Conservation (phyloP, 2,797 vertebrate species). For the Tympanoctomys barrerae region DNA sequence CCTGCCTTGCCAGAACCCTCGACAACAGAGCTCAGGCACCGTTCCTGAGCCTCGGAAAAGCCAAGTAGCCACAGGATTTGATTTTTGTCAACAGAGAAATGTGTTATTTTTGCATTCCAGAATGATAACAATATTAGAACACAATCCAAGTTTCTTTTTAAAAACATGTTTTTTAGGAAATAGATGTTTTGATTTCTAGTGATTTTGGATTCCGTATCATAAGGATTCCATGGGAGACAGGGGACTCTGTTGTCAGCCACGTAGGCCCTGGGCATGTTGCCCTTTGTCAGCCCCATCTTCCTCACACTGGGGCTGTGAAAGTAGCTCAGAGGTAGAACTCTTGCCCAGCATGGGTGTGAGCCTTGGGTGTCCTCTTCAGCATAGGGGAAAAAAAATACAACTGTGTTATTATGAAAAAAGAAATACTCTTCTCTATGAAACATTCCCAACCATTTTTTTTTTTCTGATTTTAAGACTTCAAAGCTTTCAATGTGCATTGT, state of each 20-base stretch:
- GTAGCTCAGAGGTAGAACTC: background rate
- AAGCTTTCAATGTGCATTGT: background rate
- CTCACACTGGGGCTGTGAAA: background rate
- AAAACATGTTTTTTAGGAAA: background rate
- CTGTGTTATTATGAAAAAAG: background rate
- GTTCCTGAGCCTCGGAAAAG: background rate
- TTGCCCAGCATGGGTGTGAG: too few species aligned
- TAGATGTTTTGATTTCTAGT: background rate
- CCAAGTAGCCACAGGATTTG: background rate
- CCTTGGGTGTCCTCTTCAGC: background rate
- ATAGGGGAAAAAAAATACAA: background rate
- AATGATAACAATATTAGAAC: background rate
- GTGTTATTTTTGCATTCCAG: background rate
- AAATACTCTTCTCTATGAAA: background rate
- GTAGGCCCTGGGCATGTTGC: too few species aligned
- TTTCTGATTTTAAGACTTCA: background rate
- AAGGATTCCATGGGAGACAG: background rate
- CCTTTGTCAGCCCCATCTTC: background rate
- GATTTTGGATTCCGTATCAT: background rate
- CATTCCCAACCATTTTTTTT: background rate
- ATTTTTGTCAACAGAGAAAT: too few species aligned
- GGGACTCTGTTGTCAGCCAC: accelerated
- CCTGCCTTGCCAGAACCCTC: background rate
- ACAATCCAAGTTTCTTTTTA: background rate
- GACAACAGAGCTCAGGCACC: background rate